These are phyloP conservation scores for Marmota flaviventris DNA, from an alignment of 2,113 vertebrate species.

Conservation along the genomic window DNA sequence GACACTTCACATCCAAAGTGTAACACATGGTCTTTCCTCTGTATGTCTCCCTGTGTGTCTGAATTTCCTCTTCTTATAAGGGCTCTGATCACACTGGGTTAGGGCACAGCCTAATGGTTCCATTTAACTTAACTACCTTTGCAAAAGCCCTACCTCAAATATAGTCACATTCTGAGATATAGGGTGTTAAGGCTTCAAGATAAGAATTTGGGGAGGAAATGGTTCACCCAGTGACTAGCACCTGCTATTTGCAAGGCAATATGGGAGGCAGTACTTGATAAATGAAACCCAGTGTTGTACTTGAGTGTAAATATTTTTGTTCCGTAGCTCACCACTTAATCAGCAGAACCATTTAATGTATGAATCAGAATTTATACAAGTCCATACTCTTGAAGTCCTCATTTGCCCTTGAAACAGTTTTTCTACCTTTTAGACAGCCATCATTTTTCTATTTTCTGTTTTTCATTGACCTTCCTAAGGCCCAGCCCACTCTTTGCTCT, in stretches of 20 bases:
- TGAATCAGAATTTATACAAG: background rate
- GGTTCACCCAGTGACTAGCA: background rate
- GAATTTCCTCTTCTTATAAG: background rate
- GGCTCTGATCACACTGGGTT: background rate
- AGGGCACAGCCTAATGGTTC: background rate
- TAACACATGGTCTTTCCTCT: background rate
- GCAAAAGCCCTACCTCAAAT: constrained; percentile 16
- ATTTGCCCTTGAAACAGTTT: background rate
- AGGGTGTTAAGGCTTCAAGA: background rate
- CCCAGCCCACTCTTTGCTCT: background rate
- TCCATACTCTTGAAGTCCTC: background rate
- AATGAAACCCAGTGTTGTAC: background rate
- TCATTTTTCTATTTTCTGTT: background rate
- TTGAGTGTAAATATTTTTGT: background rate
- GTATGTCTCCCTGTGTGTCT: background rate
- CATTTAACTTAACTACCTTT: background rate
- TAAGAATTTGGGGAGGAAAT: background rate
- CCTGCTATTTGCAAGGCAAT: background rate
- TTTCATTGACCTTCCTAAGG: background rate
- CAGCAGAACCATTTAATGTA: background rate
- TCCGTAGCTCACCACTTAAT: background rate
- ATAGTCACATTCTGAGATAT: background rate
- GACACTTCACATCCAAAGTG: no score
- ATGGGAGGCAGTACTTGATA: background rate
- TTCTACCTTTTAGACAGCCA: background rate